A percentile compares a stretch with the other conserved stretches of the same genome.
Conservation (phyloP, 2,113 vertebrate species). For the Mormyrus lacerda region DNA sequence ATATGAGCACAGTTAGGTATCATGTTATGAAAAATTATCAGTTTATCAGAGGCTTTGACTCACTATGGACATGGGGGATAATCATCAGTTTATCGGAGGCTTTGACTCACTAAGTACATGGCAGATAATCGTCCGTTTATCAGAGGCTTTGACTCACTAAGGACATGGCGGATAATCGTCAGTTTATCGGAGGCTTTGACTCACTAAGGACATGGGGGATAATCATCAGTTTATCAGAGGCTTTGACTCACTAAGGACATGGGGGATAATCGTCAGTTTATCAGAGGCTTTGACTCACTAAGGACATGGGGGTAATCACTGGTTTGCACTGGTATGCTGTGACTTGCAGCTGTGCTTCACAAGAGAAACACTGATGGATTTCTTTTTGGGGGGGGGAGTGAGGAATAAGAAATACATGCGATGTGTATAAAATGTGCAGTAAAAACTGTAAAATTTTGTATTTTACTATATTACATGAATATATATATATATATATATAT, state of each 20-base stretch:
- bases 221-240: neutral
- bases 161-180: neutral
- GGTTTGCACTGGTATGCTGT: neutral
- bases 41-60: neutral
- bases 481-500: neutral
- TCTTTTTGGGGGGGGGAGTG: neutral
- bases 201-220: neutral
- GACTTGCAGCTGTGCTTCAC: neutral
- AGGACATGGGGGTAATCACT: neutral
- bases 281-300: neutral
- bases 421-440: neutral
- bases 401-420: neutral
- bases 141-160: neutral
- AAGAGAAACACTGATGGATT: neutral
- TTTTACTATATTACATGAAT: neutral
- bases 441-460: neutral
- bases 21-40: conserved; percentile 18
- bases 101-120: neutral
- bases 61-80: neutral
- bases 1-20: conserved; percentile 23
- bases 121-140: neutral
- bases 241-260: neutral
- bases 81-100: neutral
- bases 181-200: neutral
- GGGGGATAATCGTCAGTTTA: neutral